phyloP scores from a whole-genome alignment of 2,888 invertebrate genomes.

The Eupeodes latifasciatus region DNA sequence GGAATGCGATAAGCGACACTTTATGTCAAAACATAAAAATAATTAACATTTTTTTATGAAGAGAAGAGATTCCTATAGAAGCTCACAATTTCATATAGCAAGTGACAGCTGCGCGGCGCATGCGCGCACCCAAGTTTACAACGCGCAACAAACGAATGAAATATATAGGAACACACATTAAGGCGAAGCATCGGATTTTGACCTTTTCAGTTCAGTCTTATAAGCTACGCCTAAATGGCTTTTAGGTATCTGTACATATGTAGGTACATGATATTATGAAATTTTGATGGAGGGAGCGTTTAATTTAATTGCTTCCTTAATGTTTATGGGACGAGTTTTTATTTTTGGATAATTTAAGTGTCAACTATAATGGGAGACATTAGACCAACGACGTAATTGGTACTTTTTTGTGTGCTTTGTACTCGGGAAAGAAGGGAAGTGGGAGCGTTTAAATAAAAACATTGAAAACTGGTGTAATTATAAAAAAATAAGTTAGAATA shows the following conservation, averaged over 20 bases:
- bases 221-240: conserved; percentile 33
- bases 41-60: conserved; percentile 33
- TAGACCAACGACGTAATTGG: not conserved
- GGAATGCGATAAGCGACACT: not conserved
- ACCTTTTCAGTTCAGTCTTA: conserved; percentile 46
- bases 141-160: conserved; percentile 8
- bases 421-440: too few relatives aligned
- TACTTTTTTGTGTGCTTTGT: too few relatives aligned
- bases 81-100: not conserved
- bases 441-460: too few relatives aligned
- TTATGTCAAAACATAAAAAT: conserved; percentile 49
- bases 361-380: not conserved
- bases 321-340: conserved; percentile 8
- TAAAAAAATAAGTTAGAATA: too few relatives aligned
- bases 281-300: conserved; percentile 24
- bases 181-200: conserved; percentile 63
- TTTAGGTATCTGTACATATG: not conserved
- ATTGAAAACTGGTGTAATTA: too few relatives aligned
- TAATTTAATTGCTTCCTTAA: conserved; percentile 46
- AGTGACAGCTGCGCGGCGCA: conserved; percentile 4
- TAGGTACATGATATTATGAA: conserved; percentile 26
- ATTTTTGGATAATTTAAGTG: not conserved
- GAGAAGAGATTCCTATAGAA: not conserved
- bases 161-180: conserved; percentile 15
- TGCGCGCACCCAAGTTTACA: conserved; percentile 41